Conservation (phyloP, 2,113 vertebrate genomes). For the Ptilonorhynchus violaceus region DNA sequence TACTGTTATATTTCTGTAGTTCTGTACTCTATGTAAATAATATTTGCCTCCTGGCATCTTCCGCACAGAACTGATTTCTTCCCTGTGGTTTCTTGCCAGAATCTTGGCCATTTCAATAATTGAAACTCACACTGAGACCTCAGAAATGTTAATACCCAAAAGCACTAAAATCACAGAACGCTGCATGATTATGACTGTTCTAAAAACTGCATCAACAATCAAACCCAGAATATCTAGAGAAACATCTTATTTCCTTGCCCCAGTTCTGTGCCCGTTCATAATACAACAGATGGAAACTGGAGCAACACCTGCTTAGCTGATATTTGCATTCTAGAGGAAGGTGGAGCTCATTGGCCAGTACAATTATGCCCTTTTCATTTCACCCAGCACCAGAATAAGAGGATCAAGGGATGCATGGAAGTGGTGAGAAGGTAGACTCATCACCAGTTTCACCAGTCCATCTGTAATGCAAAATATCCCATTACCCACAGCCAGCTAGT, state of each 20-base stretch:
- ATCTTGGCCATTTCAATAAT: conserved; percentile 59
- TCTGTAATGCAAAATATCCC: neutral
- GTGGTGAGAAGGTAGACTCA: neutral
- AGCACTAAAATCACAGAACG: conserved; percentile 25
- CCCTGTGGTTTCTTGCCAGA: conserved; percentile 65
- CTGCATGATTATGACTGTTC: neutral
- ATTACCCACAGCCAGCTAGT: neutral
- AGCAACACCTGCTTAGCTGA: neutral
- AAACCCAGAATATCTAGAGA: neutral
- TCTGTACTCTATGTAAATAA: conserved; percentile 58
- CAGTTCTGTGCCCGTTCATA: neutral
- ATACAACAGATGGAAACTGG: neutral
- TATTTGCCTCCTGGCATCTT: conserved; percentile 63
- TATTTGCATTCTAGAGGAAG: neutral
- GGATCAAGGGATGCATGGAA: neutral
- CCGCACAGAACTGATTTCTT: conserved; percentile 48
- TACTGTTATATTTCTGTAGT: conserved; percentile 61
- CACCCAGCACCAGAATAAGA: neutral
- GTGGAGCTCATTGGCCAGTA: neutral
- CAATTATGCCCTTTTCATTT: neutral
- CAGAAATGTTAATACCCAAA: conserved; percentile 59
- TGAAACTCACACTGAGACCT: conserved; percentile 44
- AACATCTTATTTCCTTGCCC: neutral
- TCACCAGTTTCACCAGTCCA: neutral
- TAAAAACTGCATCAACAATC: neutral